Evolutionary conservation across 2,888 invertebrate genomes (phyloP).

Genomic region (Synergus japonicus): DNA sequence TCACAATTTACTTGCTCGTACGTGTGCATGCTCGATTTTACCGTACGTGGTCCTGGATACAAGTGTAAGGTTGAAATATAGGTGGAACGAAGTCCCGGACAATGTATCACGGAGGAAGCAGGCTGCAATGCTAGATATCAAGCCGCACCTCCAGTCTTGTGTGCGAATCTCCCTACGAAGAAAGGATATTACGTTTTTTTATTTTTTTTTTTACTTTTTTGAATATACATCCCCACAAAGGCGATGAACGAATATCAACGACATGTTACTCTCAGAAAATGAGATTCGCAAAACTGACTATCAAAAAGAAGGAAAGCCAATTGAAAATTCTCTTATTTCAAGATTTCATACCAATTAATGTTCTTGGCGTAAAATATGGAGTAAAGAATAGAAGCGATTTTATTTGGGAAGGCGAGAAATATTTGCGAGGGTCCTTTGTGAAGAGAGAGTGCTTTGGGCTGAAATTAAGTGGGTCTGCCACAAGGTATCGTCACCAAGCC

Average conservation of each 20-base stretch:
- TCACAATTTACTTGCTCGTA: slow-evolving; percentile 68
- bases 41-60: slow-evolving; percentile 52
- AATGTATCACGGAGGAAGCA: slow-evolving; percentile 36
- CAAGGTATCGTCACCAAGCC: slow-evolving; percentile 1
- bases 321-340: neutral
- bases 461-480: slow-evolving; percentile 38
- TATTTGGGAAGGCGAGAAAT: neutral
- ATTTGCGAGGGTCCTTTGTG: neutral
- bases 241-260: slow-evolving; percentile 16
- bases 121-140: slow-evolving; percentile 41
- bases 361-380: too few species aligned
- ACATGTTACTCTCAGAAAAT: neutral
- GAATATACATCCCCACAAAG: slow-evolving; percentile 7
- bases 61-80: slow-evolving; percentile 55
- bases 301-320: neutral
- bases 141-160: slow-evolving; percentile 30
- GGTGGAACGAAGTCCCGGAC: slow-evolving; percentile 49
- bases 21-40: slow-evolving; percentile 58
- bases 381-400: too few species aligned
- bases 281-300: neutral
- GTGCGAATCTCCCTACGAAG: slow-evolving; percentile 29
- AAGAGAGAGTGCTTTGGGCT: slow-evolving; percentile 39
- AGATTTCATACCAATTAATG: too few species aligned
- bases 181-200: slow-evolving; percentile 27
- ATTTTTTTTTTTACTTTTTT: neutral